Evolutionary conservation across 2,797 vertebrate species (phyloP).

Genomic region (Halcyon leucocephala): DNA sequence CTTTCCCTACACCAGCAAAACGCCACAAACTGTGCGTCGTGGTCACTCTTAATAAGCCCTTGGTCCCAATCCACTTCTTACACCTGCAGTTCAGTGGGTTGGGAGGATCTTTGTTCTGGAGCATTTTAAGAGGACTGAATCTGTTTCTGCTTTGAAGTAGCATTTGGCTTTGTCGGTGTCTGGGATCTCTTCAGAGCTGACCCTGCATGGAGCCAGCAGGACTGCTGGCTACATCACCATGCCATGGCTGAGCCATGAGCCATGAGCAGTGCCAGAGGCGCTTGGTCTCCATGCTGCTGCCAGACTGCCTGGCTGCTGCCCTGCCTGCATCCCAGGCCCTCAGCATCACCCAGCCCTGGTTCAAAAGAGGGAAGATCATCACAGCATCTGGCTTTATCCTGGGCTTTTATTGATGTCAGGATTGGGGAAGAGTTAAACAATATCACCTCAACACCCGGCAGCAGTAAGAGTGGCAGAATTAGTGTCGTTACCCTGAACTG

Average conservation of each 20-base stretch:
- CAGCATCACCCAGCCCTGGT: not conserved
- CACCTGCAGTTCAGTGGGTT: slow-evolving; percentile 8
- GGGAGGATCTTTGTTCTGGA: slow-evolving; percentile 31
- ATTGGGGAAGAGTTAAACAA: not conserved
- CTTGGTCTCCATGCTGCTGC: not conserved
- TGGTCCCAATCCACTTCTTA: not conserved
- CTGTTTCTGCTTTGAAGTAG: slow-evolving; percentile 26
- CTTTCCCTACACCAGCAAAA: slow-evolving; percentile 10
- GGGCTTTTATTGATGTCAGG: not conserved
- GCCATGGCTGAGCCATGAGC: fast-evolving
- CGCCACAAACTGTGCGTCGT: fast-evolving
- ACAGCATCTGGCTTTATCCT: not conserved
- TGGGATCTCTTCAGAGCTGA: not conserved
- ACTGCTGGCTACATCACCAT: not conserved
- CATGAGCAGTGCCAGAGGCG: not conserved
- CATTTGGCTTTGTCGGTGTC: not conserved
- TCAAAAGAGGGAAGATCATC: not conserved
- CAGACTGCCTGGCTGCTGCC: not conserved
- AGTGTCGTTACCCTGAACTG: not conserved
- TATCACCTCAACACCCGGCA: not conserved
- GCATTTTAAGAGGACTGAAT: not conserved
- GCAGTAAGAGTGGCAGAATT: not conserved
- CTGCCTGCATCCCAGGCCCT: not conserved
- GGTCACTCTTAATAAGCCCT: slow-evolving; percentile 13
- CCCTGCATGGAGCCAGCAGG: not conserved